These are phyloP conservation scores for Pseudorectes ferrugineus DNA, from an alignment of 2,113 vertebrate genomes.

Conservation along the genomic window DNA sequence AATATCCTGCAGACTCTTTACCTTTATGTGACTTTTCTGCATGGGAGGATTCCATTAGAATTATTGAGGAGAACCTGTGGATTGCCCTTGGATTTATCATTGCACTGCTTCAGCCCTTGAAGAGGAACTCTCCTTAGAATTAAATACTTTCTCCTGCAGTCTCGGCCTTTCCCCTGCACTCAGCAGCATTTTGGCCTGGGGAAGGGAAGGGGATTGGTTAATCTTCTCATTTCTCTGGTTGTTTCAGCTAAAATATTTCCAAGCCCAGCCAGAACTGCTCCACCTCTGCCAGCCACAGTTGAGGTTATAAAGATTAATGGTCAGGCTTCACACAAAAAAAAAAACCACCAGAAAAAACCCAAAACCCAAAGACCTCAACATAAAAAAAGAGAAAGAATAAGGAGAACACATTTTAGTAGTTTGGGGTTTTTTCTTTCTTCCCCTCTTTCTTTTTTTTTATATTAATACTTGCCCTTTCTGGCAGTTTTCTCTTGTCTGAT, in stretches of 20 bases:
- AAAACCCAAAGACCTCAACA: too few species aligned
- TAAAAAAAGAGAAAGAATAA: neutral
- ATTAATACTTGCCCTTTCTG: neutral
- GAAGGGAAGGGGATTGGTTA: neutral
- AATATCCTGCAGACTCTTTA: neutral
- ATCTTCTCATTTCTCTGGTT: neutral
- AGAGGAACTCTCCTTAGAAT: neutral
- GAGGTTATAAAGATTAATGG: neutral
- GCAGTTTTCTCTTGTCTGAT: neutral
- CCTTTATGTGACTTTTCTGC: neutral
- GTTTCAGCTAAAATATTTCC: slow-evolving; percentile 1
- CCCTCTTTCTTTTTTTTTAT: neutral
- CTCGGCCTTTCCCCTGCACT: neutral
- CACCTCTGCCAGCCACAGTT: neutral
- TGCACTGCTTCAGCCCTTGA: neutral
- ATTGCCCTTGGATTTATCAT: neutral
- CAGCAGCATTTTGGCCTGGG: neutral
- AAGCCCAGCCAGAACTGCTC: neutral
- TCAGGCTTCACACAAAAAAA: neutral
- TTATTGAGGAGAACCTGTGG: neutral
- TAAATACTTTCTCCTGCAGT: neutral
- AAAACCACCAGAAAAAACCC: too few species aligned
- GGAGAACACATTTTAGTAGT: neutral
- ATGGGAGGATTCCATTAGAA: neutral
- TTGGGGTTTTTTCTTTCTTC: neutral